phyloP scores from a whole-genome alignment of 2,888 invertebrate species.

The Spodoptera picta region DNA sequence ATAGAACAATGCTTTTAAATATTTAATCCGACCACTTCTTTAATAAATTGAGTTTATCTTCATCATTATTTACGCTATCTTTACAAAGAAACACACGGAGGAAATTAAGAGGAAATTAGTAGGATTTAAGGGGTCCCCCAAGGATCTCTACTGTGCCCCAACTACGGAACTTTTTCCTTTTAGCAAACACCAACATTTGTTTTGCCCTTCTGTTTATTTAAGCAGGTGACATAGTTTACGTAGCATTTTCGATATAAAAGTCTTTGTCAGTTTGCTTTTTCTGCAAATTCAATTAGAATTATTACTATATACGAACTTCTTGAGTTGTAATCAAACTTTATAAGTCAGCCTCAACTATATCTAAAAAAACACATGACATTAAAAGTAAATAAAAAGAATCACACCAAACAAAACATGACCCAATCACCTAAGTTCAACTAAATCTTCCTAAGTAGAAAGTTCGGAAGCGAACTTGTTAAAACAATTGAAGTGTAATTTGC shows the following conservation, averaged over 20 bases:
- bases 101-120: constrained; percentile 37
- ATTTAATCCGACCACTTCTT: constrained; percentile 1
- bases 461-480: constrained; percentile 13
- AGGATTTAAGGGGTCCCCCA: constrained; percentile 25
- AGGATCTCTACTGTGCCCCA: constrained; percentile 5
- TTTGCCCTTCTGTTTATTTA: constrained; percentile 50
- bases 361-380: background rate
- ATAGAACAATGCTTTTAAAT: constrained; percentile 4
- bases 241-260: constrained; percentile 29
- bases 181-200: constrained; percentile 38
- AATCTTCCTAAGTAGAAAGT: background rate
- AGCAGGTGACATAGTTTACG: constrained; percentile 43
- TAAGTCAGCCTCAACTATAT: background rate
- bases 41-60: constrained; percentile 24
- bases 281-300: constrained; percentile 8
- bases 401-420: background rate
- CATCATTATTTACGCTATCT: constrained; percentile 16
- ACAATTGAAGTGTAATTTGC: constrained; percentile 36
- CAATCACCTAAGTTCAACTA: background rate
- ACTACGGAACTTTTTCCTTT: constrained; percentile 24
- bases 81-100: constrained; percentile 16
- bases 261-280: constrained; percentile 5
- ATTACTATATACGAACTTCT: background rate
- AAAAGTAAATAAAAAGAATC: background rate
- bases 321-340: background rate